A percentile compares a stretch with the other conserved stretches of the same genome.
These are phyloP conservation scores for Apis cerana DNA, from an alignment of 1,140 invertebrate species.

Conservation along the genomic window DNA sequence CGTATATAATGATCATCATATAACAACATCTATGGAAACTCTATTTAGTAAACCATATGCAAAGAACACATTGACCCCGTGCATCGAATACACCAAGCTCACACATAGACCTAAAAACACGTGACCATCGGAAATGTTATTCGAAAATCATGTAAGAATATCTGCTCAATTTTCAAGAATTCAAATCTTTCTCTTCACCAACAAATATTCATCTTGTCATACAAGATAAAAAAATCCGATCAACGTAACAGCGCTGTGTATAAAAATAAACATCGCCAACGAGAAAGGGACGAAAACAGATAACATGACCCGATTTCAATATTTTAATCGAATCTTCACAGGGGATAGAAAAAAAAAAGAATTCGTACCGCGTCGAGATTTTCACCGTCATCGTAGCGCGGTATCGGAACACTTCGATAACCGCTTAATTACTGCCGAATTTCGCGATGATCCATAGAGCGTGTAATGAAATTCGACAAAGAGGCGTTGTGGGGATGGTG, in stretches of 20 bases:
- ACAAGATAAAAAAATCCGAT: background rate
- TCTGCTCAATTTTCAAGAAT: background rate
- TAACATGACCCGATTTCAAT: slow-evolving; percentile 18
- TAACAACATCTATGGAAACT: background rate
- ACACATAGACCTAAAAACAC: slow-evolving; percentile 4
- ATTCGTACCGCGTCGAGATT: slow-evolving; percentile 74
- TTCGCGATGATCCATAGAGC: slow-evolving; percentile 4
- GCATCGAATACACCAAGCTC: background rate
- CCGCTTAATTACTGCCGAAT: background rate
- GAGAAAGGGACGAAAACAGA: background rate
- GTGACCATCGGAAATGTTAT: background rate
- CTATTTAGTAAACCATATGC: background rate
- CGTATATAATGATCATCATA: background rate
- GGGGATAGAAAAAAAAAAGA: background rate
- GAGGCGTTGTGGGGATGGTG: no score
- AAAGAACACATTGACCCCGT: background rate
- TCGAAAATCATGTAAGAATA: background rate
- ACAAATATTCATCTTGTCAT: background rate
- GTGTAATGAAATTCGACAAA: background rate
- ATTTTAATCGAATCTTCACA: background rate
- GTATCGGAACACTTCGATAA: no score
- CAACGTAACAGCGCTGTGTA: background rate
- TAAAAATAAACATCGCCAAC: slow-evolving; percentile 22
- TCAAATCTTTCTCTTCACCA: background rate
- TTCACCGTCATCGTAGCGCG: slow-evolving; percentile 74